phyloP scores from a whole-genome alignment of 2,113 vertebrate species.

The Phylloscopus whistleri region DNA sequence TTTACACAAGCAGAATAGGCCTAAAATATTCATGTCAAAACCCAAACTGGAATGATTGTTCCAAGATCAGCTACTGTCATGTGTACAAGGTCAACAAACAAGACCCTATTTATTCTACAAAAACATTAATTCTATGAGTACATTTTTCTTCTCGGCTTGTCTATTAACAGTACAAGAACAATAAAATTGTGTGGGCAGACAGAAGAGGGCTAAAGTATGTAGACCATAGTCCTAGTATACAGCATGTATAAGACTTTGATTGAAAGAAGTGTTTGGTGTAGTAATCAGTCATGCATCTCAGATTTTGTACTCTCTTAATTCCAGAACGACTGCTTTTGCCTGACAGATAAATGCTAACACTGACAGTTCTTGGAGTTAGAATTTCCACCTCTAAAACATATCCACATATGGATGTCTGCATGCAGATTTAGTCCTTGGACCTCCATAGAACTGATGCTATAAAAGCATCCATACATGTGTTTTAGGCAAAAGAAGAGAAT shows the following conservation, averaged over 20 bases:
- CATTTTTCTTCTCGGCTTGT: background rate
- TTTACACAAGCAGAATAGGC: constrained; percentile 14
- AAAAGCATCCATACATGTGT: background rate
- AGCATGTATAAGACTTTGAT: background rate
- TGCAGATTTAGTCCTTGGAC: background rate
- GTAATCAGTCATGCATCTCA: background rate
- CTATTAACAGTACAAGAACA: constrained; percentile 21
- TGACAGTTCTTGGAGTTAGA: background rate
- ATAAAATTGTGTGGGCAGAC: background rate
- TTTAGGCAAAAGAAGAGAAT: background rate
- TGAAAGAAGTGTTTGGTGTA: background rate
- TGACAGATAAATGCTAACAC: background rate
- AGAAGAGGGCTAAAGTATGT: background rate
- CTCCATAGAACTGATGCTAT: background rate
- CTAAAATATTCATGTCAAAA: constrained; percentile 8
- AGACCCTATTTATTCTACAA: background rate
- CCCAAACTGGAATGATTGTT: background rate
- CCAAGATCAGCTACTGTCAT: background rate
- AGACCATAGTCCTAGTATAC: background rate
- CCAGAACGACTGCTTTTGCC: background rate
- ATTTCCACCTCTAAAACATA: background rate
- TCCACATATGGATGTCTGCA: background rate
- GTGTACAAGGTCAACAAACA: background rate
- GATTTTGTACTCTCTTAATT: background rate
- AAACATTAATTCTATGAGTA: background rate